Percentiles rank a stretch among this genome's conserved stretches.
These are phyloP conservation scores for Petrocephalus microphthalmus DNA, from an alignment of 2,113 vertebrate species.

Conservation along the genomic window DNA sequence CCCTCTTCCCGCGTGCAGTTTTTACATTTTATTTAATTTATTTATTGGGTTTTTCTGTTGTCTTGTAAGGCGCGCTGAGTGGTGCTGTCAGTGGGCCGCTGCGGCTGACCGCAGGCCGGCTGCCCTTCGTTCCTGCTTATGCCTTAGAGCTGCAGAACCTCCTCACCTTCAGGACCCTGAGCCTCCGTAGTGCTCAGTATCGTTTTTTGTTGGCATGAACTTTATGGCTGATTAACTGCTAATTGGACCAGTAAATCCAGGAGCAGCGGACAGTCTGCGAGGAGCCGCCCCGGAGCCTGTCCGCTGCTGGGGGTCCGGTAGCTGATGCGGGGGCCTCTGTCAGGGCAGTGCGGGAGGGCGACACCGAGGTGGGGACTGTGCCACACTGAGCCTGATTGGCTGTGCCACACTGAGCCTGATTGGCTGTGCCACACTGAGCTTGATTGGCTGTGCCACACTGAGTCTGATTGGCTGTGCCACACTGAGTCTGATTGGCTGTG, in stretches of 20 bases:
- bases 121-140: background rate
- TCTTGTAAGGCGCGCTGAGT: conserved; percentile 10
- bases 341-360: background rate
- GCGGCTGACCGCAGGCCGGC: background rate
- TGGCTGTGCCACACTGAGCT: too few relatives aligned
- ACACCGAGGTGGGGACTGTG: background rate
- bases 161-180: too few relatives aligned
- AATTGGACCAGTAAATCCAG: background rate
- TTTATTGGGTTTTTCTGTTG: conserved; percentile 18
- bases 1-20: background rate
- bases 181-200: background rate
- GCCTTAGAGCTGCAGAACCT: background rate
- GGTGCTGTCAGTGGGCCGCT: background rate
- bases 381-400: background rate
- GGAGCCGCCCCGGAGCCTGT: background rate
- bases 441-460: too few relatives aligned
- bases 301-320: background rate
- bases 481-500: background rate
- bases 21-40: conserved; percentile 18
- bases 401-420: background rate
- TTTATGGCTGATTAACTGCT: background rate
- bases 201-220: background rate
- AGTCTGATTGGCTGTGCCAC: background rate
- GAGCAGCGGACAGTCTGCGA: too few relatives aligned
- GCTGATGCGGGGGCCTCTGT: background rate